Conservation (phyloP, 1,140 invertebrate genomes). For the Stratiolaelaps scimitus region DNA sequence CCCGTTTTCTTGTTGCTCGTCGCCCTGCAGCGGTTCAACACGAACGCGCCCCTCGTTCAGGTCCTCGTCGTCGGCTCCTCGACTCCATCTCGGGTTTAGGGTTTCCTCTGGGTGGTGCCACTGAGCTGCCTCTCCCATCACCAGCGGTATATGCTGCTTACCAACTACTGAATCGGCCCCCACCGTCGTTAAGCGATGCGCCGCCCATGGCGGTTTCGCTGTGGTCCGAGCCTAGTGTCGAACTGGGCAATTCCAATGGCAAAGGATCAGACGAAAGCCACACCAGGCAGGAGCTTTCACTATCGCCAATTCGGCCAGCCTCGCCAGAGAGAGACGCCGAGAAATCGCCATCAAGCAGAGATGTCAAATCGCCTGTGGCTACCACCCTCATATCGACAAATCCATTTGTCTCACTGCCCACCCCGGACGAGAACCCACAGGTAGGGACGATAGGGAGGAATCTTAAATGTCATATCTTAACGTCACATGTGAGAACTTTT, state of each 20-base stretch:
- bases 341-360: not conserved
- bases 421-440: conserved; percentile 22
- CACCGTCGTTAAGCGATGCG: not conserved
- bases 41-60: conserved; percentile 60
- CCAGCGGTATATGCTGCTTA: conserved; percentile 35
- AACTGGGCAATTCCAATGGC: not conserved
- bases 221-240: not conserved
- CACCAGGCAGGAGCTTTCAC: not conserved
- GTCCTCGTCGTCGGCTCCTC: conserved; percentile 39
- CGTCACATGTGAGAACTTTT: too few relatives aligned
- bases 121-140: conserved; percentile 32
- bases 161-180: conserved; percentile 15
- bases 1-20: too few relatives aligned
- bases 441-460: too few relatives aligned
- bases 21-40: conserved; percentile 64
- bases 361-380: not conserved
- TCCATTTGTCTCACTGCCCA: conserved; percentile 3
- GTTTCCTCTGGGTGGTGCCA: conserved; percentile 20
- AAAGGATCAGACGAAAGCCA: not conserved
- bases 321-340: not conserved
- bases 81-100: conserved; percentile 4
- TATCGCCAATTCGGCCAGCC: not conserved
- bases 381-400: not conserved
- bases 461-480: not conserved
- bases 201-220: not conserved